Evolutionary conservation across 2,797 vertebrate species (phyloP).

Genomic region (Sorex maritimensis): DNA sequence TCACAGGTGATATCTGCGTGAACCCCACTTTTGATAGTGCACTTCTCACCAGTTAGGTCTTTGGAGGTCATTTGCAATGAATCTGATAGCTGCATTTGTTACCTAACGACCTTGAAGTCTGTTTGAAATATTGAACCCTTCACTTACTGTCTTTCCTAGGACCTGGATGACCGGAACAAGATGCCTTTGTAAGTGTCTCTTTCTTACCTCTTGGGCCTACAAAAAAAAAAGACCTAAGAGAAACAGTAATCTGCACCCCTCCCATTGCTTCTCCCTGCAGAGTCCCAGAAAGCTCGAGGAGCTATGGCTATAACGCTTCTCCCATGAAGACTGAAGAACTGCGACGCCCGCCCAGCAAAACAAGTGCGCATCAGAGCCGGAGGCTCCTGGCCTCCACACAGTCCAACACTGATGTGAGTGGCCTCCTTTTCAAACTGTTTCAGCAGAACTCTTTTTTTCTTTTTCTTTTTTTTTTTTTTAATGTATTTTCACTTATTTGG

Average conservation of each 20-base stretch:
- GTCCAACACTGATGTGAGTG: slow-evolving; percentile 82
- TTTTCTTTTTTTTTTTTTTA: no score
- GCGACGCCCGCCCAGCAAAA: slow-evolving; percentile 89
- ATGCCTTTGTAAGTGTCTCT: slow-evolving; percentile 82
- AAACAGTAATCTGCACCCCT: accelerated
- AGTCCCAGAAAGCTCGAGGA: slow-evolving; percentile 73
- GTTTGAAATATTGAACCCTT: not conserved
- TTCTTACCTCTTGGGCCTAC: not conserved
- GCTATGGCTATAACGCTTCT: slow-evolving; percentile 91
- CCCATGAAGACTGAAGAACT: slow-evolving; percentile 88
- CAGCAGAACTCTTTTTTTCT: no score
- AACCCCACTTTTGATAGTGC: not conserved
- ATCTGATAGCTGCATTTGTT: not conserved
- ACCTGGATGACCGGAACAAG: slow-evolving; percentile 91
- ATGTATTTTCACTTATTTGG: no score
- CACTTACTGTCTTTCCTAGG: slow-evolving; percentile 88
- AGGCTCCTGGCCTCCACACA: slow-evolving; percentile 68
- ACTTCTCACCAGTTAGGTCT: not conserved
- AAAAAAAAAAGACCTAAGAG: not conserved
- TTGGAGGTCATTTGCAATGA: slow-evolving; percentile 30
- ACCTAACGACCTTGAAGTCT: not conserved
- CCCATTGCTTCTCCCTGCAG: slow-evolving; percentile 63
- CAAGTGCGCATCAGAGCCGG: slow-evolving; percentile 87
- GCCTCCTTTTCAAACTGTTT: no score
- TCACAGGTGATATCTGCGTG: not conserved